Evolutionary conservation across 2,888 invertebrate species (phyloP).

Genomic region (Andrena minutula): DNA sequence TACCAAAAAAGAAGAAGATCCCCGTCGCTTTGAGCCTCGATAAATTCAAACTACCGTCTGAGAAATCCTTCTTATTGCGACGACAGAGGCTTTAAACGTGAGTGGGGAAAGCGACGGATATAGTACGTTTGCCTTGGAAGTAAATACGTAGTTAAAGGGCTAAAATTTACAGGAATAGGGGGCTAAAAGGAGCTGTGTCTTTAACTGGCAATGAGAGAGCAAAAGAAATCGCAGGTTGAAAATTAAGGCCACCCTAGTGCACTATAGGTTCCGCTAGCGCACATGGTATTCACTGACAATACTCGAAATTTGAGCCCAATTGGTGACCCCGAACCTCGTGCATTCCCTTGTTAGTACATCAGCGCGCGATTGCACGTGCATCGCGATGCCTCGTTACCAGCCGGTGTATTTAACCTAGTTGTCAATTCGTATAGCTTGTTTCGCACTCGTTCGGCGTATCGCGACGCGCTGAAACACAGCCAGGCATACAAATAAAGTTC

Average conservation of each 20-base stretch:
- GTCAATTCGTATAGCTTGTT: constrained; percentile 79
- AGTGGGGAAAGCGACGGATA: constrained; percentile 7
- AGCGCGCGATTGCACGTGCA: constrained; percentile 39
- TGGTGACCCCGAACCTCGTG: no score
- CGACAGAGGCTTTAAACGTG: neutral
- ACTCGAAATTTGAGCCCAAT: no score
- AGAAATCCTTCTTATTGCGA: constrained; percentile 21
- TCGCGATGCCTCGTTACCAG: constrained; percentile 75
- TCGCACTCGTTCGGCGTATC: constrained; percentile 78
- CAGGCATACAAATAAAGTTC: constrained; percentile 74
- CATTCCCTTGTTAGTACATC: neutral
- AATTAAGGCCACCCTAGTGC: no score
- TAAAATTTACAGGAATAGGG: neutral
- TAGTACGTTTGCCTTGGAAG: neutral
- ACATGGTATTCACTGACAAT: no score
- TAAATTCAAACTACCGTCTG: constrained; percentile 6
- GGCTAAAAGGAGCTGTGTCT: neutral
- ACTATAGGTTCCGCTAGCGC: no score
- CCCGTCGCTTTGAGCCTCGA: constrained; percentile 16
- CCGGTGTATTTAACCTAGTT: constrained; percentile 80
- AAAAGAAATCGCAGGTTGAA: no score
- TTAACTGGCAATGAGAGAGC: neutral
- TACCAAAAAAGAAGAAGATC: constrained; percentile 12
- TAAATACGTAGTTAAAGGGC: neutral
- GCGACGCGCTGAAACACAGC: constrained; percentile 73